Percentiles rank a stretch among this genome's conserved stretches.
phyloP scores from a whole-genome alignment of 2,888 invertebrate species.

The Achlya flavicornis region DNA sequence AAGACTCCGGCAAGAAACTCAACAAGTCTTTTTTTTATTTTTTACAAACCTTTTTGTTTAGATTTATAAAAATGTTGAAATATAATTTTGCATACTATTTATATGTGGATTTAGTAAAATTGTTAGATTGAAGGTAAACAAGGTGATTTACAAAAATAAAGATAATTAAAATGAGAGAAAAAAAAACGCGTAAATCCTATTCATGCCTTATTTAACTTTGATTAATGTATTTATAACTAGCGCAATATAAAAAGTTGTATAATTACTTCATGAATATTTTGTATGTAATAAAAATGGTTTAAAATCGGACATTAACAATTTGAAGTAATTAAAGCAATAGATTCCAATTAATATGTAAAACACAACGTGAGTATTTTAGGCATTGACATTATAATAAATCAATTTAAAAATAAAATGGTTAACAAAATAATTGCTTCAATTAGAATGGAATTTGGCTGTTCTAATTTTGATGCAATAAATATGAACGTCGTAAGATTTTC shows the following conservation, averaged over 20 bases:
- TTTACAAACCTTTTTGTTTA: too few relatives aligned
- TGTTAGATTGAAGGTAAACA: not conserved
- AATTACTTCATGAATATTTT: conserved; percentile 2
- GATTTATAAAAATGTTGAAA: too few relatives aligned
- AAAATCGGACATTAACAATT: not conserved
- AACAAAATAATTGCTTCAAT: conserved; percentile 5
- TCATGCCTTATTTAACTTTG: not conserved
- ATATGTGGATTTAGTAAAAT: too few relatives aligned
- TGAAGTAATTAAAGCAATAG: conserved; percentile 1
- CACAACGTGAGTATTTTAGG: not conserved
- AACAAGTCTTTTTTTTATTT: too few relatives aligned
- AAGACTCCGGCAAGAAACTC: too few relatives aligned
- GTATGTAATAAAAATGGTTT: not conserved
- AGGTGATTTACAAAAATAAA: not conserved
- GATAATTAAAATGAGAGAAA: not conserved
- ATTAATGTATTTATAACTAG: not conserved
- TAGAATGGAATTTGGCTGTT: not conserved
- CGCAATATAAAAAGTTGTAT: not conserved
- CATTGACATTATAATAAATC: not conserved
- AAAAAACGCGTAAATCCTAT: not conserved
- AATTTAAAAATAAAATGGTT: conserved; percentile 1
- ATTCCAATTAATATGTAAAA: conserved; percentile 1
- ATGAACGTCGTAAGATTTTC: not conserved
- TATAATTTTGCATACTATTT: too few relatives aligned
- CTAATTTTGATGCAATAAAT: not conserved